Evolutionary conservation across 1,140 invertebrate species (phyloP), one percentile per base, ranked within the genome.

Genomic region (Proales similis): DNA sequence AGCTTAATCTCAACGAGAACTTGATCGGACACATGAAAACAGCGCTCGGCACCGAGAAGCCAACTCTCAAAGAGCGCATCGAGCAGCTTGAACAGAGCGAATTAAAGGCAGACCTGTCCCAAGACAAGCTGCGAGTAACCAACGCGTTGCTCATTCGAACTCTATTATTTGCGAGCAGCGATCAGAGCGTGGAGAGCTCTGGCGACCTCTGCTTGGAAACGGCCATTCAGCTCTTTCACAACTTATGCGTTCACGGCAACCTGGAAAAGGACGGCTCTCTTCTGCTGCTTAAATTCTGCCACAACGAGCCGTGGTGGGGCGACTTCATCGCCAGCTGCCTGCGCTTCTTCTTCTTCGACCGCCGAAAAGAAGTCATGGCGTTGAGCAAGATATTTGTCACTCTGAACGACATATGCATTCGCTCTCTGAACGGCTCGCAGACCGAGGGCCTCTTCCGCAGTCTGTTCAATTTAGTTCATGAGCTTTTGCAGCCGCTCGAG

Each of bases 241-340:
- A 79, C 63, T 71, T 83, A 43, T 85, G 84, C 71, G 80, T 86
- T 2, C 76, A 81, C 69, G 72, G 79, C 26, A 77, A 77, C 33
- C 79, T 79, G 29, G 79, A 83, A 70, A 78, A 87, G 4, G 78
- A 82, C 20, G 79, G 82, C 17, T 86, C 84, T 5, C 84, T 86
- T 24, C 77, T 91, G 62, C 74, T 90, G 67, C 84, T 87, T 22
- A 82, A 85, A 29, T 82, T 86, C 67, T 88, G 86, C 73, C 84
- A 83, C 46, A 79, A 82, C 60, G 82, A 85, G 70, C 78, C 80
- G 1, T 92, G 87, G 86, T 92, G 88, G 88, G 88, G 88, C 11
- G 81, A 85, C 62, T 89, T 89, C 69, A 77, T 93, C 3, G 84
- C 86, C 1, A 85, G 85, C 68, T 86, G 84, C 9, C 79, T 92